Percentiles rank a stretch among this genome's conserved stretches.
Conservation (phyloP, 2,888 invertebrate species). For the Drosophila rubida region DNA sequence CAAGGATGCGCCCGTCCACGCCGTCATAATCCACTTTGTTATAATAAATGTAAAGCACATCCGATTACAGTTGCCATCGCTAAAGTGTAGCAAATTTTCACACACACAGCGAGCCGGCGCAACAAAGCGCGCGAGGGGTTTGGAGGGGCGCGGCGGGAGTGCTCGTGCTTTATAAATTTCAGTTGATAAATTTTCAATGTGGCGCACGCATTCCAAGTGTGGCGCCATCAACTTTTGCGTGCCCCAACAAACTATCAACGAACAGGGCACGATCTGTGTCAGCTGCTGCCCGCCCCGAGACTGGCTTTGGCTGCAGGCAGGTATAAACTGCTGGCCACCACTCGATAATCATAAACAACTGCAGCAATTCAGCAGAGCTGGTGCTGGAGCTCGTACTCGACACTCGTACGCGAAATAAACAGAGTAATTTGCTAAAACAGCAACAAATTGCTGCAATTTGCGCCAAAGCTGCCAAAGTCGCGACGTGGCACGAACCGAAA, state of each 20-base stretch:
- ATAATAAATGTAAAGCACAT: constrained; percentile 82
- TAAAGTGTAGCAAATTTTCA: constrained; percentile 80
- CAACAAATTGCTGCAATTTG: constrained; percentile 82
- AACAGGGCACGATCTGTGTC: constrained; percentile 39
- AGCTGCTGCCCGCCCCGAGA: background rate
- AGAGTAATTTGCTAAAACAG: constrained; percentile 81
- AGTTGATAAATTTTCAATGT: constrained; percentile 77
- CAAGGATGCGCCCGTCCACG: constrained; percentile 58
- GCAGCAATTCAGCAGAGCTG: constrained; percentile 43
- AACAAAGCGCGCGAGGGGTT: too few relatives aligned
- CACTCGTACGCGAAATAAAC: constrained; percentile 72
- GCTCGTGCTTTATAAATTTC: constrained; percentile 60
- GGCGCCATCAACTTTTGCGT: constrained; percentile 43
- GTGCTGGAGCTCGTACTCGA: constrained; percentile 8
- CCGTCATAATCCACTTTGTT: constrained; percentile 80
- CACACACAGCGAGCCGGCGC: background rate
- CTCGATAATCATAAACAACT: constrained; percentile 76
- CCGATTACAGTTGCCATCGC: constrained; percentile 79
- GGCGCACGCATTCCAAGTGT: constrained; percentile 58
- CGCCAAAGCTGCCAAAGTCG: constrained; percentile 70
- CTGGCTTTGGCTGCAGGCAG: constrained; percentile 22
- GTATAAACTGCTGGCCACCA: constrained; percentile 56
- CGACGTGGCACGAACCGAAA: constrained; percentile 49
- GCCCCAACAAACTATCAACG: constrained; percentile 34
- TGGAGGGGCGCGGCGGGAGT: background rate